These are phyloP conservation scores for Cephalopterus ornatus DNA, from an alignment of 2,113 vertebrate species.

Conservation along the genomic window DNA sequence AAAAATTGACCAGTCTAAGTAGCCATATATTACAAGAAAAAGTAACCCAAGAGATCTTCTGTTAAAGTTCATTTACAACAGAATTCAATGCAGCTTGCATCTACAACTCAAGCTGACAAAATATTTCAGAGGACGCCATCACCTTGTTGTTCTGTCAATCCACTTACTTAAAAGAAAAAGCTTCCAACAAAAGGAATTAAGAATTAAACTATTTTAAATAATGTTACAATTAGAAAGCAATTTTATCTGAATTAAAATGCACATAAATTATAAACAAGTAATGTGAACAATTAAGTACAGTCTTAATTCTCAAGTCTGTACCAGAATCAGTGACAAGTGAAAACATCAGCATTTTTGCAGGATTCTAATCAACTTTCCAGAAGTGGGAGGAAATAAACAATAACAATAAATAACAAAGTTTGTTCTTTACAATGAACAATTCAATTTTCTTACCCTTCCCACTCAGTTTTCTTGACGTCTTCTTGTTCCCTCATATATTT, in stretches of 20 bases:
- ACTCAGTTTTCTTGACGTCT: neutral
- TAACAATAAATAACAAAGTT: neutral
- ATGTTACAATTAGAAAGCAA: neutral
- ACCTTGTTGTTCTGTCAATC: neutral
- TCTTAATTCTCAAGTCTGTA: neutral
- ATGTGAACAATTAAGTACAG: neutral
- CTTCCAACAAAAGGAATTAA: neutral
- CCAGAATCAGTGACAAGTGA: neutral
- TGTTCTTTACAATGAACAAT: neutral
- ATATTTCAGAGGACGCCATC: neutral
- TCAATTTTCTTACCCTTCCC: neutral
- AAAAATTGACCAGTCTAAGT: neutral
- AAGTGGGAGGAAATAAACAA: neutral
- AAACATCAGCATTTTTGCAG: neutral
- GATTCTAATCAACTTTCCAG: neutral
- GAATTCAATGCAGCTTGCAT: neutral
- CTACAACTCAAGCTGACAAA: neutral
- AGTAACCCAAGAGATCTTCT: neutral
- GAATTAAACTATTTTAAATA: neutral
- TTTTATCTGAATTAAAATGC: neutral
- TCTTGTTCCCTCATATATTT: neutral
- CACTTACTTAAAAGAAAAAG: conserved; percentile 21
- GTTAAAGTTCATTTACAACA: neutral
- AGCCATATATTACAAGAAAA: neutral
- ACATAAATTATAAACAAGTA: neutral